Base-by-base conservation (phyloP, 2,888 invertebrate species). In the Steinernema carpocapsae region DNA sequence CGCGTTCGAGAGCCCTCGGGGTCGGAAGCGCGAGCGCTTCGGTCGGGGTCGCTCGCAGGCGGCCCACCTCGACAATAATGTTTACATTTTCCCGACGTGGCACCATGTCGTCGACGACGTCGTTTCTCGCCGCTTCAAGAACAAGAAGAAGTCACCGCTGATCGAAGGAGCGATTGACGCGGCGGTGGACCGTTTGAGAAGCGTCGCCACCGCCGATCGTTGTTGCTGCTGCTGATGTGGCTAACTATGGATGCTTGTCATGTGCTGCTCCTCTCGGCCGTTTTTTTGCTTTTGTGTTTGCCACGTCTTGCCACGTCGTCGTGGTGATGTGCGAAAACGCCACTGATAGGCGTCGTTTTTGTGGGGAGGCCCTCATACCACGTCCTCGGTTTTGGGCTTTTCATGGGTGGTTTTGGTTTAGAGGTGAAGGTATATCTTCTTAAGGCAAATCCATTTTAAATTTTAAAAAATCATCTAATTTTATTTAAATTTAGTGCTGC, bases 1-100 rank as follows among this genome's bases (percentile, higher is more conserved):
- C 26, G 26, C 26, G 56, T 12, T 22, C 56, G 24, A 56, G 22
- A 26, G 56, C 22, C 56, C 24, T 26, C 24, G 26, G 56, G 56
- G 56, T 56, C 56, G 56, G 7, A 43, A 14, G 7, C 43, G 43
- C 43, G 43, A 43, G 43, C 43, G 43, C 43, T 7, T n/a, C n/a
- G n/a, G n/a, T n/a, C 43, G 43, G 14, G 43, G 7, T 7, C 43
- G 43, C 43, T 7, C 43, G 43, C 7, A 43, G 43, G 56, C 6
- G 6, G 6, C 4, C 24, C 56, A 56, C 56, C 56, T 56, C 56
- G 56, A 56, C 56, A 56, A 56, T 56, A 56, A 56, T 56, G 56
- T 56, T 56, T 56, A 56, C 56, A 56, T 56, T 56, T 24, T 10
- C 56, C 26, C 56, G 26, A 56, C 56, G 56, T 56, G 56, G 56